Percentiles rank a stretch among this genome's conserved stretches.
phyloP scores from a whole-genome alignment of 2,888 invertebrate genomes.

The Agapostemon virescens region DNA sequence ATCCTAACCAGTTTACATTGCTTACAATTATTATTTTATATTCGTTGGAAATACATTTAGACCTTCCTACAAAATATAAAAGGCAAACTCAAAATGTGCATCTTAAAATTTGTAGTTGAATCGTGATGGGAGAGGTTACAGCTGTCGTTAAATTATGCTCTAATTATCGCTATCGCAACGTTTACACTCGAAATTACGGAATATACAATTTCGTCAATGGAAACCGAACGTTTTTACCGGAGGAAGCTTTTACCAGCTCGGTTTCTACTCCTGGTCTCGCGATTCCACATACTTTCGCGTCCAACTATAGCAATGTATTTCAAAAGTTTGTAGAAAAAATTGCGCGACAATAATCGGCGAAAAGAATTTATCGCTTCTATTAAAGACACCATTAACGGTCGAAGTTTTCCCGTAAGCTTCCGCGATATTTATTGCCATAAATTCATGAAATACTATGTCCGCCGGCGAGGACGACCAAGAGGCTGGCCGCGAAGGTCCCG shows the following conservation, averaged over 20 bases:
- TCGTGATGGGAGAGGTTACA: too few relatives aligned
- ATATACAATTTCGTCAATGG: too few relatives aligned
- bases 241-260: neutral
- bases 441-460: conserved; percentile 3
- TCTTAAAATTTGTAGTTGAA: too few relatives aligned
- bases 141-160: too few relatives aligned
- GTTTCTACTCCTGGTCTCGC: neutral
- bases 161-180: too few relatives aligned
- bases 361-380: neutral
- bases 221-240: too few relatives aligned
- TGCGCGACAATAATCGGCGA: neutral
- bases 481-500: neutral
- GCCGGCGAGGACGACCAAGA: neutral
- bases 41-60: too few relatives aligned
- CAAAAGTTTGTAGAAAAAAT: neutral
- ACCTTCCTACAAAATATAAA: too few relatives aligned
- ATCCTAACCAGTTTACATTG: too few relatives aligned
- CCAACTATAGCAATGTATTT: neutral
- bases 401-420: neutral
- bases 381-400: neutral
- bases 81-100: too few relatives aligned
- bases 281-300: neutral
- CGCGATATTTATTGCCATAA: neutral
- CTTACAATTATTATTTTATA: too few relatives aligned
- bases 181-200: too few relatives aligned